phyloP scores from a whole-genome alignment of 2,113 vertebrate species.

The Macrotus californicus region DNA sequence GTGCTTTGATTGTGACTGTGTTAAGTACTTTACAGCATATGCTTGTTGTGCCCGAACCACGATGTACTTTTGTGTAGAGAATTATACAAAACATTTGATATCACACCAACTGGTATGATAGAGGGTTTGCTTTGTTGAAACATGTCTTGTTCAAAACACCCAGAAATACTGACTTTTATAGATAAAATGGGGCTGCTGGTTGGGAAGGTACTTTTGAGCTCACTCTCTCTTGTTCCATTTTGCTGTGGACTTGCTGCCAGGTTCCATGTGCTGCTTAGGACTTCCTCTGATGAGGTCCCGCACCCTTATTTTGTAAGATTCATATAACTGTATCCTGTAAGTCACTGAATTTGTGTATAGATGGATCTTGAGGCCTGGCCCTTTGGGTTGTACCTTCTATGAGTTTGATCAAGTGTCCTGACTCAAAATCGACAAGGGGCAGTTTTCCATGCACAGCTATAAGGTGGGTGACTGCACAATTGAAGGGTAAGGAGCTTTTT shows the following conservation, averaged over 20 bases:
- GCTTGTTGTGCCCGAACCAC: neutral
- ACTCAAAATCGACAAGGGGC: neutral
- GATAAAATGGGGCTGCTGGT: neutral
- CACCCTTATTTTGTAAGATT: neutral
- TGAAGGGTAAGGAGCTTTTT: neutral
- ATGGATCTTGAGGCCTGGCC: neutral
- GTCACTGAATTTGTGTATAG: neutral
- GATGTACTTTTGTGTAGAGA: neutral
- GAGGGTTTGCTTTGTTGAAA: slow-evolving; percentile 16
- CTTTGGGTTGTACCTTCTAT: neutral
- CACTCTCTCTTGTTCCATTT: neutral
- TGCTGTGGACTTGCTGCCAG: neutral
- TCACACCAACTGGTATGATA: neutral
- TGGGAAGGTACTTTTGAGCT: neutral
- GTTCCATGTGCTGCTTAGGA: neutral
- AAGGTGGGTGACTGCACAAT: too few relatives aligned
- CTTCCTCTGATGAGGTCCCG: neutral
- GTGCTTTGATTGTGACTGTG: neutral
- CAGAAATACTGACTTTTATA: neutral
- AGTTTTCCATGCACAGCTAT: neutral
- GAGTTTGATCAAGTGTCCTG: neutral
- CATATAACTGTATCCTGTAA: neutral
- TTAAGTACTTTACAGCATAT: neutral
- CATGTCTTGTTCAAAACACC: neutral
- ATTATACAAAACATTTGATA: neutral